Evolutionary conservation across 2,113 vertebrate species (phyloP), one percentile per base, ranked within the genome.

Genomic region (Nycticebus coucang): DNA sequence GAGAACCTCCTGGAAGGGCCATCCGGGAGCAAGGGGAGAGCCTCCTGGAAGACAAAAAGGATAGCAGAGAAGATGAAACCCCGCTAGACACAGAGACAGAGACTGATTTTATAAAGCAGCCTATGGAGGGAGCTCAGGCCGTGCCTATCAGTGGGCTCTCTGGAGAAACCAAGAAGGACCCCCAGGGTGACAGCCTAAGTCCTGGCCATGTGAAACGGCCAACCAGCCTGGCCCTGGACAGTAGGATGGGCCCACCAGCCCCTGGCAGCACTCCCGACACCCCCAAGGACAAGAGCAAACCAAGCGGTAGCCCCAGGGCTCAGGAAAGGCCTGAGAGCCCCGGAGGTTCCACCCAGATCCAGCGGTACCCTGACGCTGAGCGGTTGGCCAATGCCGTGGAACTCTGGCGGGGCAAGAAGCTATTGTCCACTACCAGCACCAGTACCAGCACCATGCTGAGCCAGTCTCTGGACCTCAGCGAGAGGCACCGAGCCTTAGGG

Each of bases 351-450:
- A 55, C 83, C 12, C 98, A 91, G 77, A 98, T 99, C 87, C 99
- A 99, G 2, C 98, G 99, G 93, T 99, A 99, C 0, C 96, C 82
- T 15, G 98, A 99, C 50, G 74, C 98, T 0, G 98, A 96, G 1
- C 98, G 98, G 1, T 97, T 99, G 0, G 99, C 98, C 95, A 98
- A 97, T 37, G 99, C 99, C 37, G 98, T 98, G 1, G 99, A 99
- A 74, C 98, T 98, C 59, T 99, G 99, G 99, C 99, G 97, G 64
- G 99, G 98, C 87, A 99, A 98, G 97, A 98, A 98, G 41, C 98
- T 97, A 41, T 93, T 89, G 50, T 96, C 98, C 2, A 89, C 98
- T 4, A 90, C 96, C 1, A 60, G 97, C 7, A 91, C 97, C 2
- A 90, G 95, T 3, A 89, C 97, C 2, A 89, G 95, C 4, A 97